Base-by-base conservation (phyloP, 1,140 invertebrate genomes). In the Chrysopa pallens region DNA sequence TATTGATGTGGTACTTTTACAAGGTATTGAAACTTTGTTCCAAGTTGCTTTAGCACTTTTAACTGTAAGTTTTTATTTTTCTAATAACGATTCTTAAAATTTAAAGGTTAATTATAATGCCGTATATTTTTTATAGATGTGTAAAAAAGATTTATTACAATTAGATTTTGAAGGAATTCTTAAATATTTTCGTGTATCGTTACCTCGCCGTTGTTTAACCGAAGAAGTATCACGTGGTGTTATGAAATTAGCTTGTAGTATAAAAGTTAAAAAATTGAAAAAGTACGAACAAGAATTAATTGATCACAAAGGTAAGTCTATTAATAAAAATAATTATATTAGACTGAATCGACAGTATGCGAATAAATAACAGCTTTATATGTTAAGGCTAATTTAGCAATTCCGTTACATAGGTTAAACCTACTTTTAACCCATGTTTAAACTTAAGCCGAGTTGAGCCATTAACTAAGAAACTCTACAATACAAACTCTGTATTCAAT, bases 161-260 rank as follows among this genome's bases (percentile, higher is more conserved):
- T 68, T 93, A 38, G 95, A 99, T 66, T 99, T 98, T 62, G 96
- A 99, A 66, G 62, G 94, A 74, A 75, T 99, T 79, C 69, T 93
- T 84, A 75, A 90, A 77, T 59, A 83, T 82, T 93, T 90, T 58
- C 78, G 94, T 41, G 93, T 99, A 2, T 84, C 87, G 11, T 67
- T 98, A 43, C 95, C 95, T 9, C 96, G 98, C 64, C 91, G 90
- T 56, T 98, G 91, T 59, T 76, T 92, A 37, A 84, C 78, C 17
- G 87, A 96, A 60, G 85, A 92, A 52, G 74, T 81, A 3, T 86
- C 92, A 0, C 77, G 78, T 38, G 78, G 88, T 42, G 72, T 98
- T 7, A 84, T 98, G 62, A 85, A 88, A 59, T 69, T 82, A 38
- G 91, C 93, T 6, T 86, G 88, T 52, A 80, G 76, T 52, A 73